A percentile compares a stretch with the other conserved stretches of the same genome.
These are phyloP conservation scores for Atta texana DNA, from an alignment of 1,140 invertebrate genomes.

Conservation along the genomic window DNA sequence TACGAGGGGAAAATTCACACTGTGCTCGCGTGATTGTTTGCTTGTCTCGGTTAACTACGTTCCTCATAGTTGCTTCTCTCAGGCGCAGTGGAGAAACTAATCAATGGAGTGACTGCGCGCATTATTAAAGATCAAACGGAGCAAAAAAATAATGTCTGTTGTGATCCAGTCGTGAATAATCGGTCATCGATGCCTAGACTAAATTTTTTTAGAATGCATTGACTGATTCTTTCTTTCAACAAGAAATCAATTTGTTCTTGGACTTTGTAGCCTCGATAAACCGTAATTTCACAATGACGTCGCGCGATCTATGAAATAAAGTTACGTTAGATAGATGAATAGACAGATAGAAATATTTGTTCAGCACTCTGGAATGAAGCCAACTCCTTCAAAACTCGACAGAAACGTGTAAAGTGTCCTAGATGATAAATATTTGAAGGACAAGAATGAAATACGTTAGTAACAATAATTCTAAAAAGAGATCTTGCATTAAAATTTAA, in stretches of 20 bases:
- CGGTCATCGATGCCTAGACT: background rate
- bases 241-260: constrained; percentile 45
- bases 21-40: constrained; percentile 12
- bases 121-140: constrained; percentile 55
- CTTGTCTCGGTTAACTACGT: constrained; percentile 35
- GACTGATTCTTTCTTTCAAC: background rate
- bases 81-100: constrained; percentile 7
- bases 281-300: background rate
- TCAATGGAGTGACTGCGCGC: background rate
- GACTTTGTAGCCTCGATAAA: constrained; percentile 37
- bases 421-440: constrained; percentile 27
- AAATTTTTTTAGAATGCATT: constrained; percentile 7
- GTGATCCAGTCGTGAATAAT: constrained; percentile 49
- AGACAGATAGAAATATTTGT: constrained; percentile 27
- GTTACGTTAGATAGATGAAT: constrained; percentile 25
- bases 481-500: background rate
- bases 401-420: constrained; percentile 11
- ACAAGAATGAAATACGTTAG: background rate
- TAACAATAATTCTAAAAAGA: background rate
- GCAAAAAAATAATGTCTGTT: constrained; percentile 42
- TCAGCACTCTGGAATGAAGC: constrained; percentile 15
- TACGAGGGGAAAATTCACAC: constrained; percentile 11
- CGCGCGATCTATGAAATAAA: constrained; percentile 19
- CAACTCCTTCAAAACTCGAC: constrained; percentile 3
- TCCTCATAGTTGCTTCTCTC: background rate